Conservation (phyloP, 2,797 vertebrate genomes). For the Anas flavirostris region DNA sequence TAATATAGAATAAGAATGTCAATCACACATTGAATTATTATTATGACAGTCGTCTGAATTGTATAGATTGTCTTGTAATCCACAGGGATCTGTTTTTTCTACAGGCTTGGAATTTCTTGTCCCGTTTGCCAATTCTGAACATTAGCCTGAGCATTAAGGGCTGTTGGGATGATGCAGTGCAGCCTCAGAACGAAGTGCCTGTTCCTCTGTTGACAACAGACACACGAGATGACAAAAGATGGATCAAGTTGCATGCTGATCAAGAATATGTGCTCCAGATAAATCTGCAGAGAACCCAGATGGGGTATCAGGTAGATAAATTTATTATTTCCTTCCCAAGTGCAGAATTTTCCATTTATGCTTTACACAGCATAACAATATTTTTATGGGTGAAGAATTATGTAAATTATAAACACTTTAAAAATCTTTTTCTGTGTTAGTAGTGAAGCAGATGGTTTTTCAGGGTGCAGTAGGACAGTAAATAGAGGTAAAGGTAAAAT, state of each 20-base stretch:
- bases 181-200: conserved; percentile 80
- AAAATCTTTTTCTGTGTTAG: conserved; percentile 20
- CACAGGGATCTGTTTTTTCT: conserved; percentile 10
- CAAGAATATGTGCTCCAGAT: conserved; percentile 97
- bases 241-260: conserved; percentile 91
- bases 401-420: conserved; percentile 19
- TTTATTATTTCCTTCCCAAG: conserved; percentile 56
- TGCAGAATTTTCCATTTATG: conserved; percentile 14
- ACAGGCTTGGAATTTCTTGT: conserved; percentile 92
- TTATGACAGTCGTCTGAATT: neutral
- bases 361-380: neutral
- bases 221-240: conserved; percentile 83
- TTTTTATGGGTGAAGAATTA: conserved; percentile 24
- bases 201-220: conserved; percentile 77
- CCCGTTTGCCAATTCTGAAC: conserved; percentile 89
- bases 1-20: neutral
- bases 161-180: conserved; percentile 84
- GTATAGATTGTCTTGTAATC: conserved; percentile 14
- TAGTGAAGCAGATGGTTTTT: neutral
- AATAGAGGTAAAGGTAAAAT: neutral
- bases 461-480: neutral
- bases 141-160: conserved; percentile 89
- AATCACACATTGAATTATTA: neutral
- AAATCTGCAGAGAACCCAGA: conserved; percentile 84
- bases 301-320: conserved; percentile 86